These are phyloP conservation scores for Acrobasis repandana DNA, from an alignment of 2,888 invertebrate species.

Conservation along the genomic window DNA sequence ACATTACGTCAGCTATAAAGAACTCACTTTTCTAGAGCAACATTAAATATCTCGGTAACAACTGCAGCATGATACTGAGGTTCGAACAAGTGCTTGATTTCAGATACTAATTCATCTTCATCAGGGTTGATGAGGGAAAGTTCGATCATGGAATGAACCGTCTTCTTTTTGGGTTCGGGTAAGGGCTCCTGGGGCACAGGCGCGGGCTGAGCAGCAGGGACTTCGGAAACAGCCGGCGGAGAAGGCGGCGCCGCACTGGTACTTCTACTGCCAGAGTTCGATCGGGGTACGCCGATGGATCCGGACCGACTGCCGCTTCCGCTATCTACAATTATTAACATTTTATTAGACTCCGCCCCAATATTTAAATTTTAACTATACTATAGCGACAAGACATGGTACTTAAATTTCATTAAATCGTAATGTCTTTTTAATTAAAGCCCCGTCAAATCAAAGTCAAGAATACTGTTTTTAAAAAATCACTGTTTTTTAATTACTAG, in stretches of 20 bases:
- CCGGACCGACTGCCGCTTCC: slow-evolving; percentile 59
- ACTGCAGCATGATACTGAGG: slow-evolving; percentile 64
- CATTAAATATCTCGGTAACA: slow-evolving; percentile 63
- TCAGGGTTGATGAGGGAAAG: slow-evolving; percentile 58
- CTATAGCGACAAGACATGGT: too few species aligned
- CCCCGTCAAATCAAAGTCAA: too few species aligned
- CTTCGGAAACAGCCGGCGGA: slow-evolving; percentile 37
- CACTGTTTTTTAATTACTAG: too few species aligned
- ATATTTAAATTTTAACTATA: too few species aligned
- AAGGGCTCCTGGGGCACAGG: slow-evolving; percentile 57
- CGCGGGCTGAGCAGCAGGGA: slow-evolving; percentile 37
- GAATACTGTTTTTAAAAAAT: too few species aligned
- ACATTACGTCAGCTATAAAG: neutral
- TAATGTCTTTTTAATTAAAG: too few species aligned
- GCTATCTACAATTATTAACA: slow-evolving; percentile 35
- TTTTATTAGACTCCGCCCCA: neutral
- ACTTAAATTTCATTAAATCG: too few species aligned
- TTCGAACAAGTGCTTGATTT: slow-evolving; percentile 56
- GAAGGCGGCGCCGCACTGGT: slow-evolving; percentile 43
- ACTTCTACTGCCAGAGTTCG: slow-evolving; percentile 57
- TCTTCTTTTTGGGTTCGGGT: slow-evolving; percentile 57
- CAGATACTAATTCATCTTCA: slow-evolving; percentile 56
- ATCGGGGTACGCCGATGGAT: slow-evolving; percentile 56
- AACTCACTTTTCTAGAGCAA: slow-evolving; percentile 68
- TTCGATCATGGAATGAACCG: slow-evolving; percentile 59